Conservation (phyloP, 2,888 invertebrate genomes). For the Seira sanloemensis region DNA sequence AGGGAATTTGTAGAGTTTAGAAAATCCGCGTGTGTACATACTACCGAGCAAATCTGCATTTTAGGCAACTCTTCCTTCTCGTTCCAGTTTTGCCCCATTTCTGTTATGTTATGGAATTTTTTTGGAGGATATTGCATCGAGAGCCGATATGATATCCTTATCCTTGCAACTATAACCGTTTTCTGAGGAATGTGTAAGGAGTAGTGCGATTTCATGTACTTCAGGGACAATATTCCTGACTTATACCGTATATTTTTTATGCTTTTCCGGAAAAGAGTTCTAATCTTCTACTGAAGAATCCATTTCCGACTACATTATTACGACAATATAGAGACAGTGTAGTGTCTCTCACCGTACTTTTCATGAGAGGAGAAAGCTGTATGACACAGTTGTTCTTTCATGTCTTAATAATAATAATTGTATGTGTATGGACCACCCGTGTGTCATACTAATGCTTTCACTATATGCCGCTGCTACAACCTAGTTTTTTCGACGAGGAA, state of each 20-base stretch:
- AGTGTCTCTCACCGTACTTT: neutral
- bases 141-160: slow-evolving; percentile 26
- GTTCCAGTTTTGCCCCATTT: slow-evolving; percentile 46
- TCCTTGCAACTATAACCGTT: slow-evolving; percentile 35
- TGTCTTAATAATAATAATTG: slow-evolving; percentile 57
- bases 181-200: slow-evolving; percentile 11
- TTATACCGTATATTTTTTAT: slow-evolving; percentile 20
- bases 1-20: no score
- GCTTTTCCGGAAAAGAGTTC: neutral
- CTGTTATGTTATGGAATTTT: slow-evolving; percentile 38
- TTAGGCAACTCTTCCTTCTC: slow-evolving; percentile 20
- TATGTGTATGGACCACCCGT: slow-evolving; percentile 27
- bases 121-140: neutral
- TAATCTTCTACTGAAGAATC: slow-evolving; percentile 14
- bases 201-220: slow-evolving; percentile 9
- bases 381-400: slow-evolving; percentile 49
- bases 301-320: slow-evolving; percentile 16
- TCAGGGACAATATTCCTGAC: slow-evolving; percentile 46
- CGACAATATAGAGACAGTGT: neutral
- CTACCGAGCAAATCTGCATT: no score
- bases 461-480: neutral
- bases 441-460: neutral
- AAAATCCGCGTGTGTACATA: no score
- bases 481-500: neutral
- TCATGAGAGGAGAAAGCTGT: slow-evolving; percentile 11